Evolutionary conservation across 2,797 vertebrate species (phyloP).

Genomic region (Cynopterus sphinx): DNA sequence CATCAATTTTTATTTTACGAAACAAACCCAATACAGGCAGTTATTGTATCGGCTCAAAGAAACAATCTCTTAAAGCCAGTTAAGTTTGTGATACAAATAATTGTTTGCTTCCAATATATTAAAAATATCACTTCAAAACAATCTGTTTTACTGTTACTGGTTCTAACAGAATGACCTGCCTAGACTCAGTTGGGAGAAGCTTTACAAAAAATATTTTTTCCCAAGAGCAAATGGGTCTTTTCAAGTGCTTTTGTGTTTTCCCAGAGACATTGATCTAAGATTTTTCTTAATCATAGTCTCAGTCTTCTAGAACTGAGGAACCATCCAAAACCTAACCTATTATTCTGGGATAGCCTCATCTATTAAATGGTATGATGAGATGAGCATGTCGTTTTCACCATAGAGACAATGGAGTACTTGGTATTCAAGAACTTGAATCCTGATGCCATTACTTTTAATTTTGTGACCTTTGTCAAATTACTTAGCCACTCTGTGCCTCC

Average conservation of each 20-base stretch:
- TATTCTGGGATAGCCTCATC: background rate
- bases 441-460: background rate
- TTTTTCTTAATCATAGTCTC: background rate
- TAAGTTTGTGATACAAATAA: conserved; percentile 4
- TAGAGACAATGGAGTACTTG: background rate
- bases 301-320: background rate
- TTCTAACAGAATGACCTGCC: background rate
- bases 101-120: background rate
- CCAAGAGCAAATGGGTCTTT: background rate
- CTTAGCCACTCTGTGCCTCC: background rate
- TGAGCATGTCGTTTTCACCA: background rate
- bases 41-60: background rate
- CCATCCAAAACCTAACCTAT: background rate
- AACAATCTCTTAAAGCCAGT: background rate
- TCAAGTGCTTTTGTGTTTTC: background rate
- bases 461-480: background rate
- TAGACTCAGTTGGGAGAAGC: background rate
- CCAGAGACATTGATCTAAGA: background rate
- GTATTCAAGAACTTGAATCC: background rate
- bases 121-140: background rate
- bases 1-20: background rate
- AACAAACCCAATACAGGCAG: background rate
- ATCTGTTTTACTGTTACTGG: background rate
- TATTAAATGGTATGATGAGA: background rate
- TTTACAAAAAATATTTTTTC: background rate